Percentiles rank a stretch among this genome's conserved stretches.
Conservation (phyloP, 2,888 invertebrate genomes). For the Girardia tigrina region DNA sequence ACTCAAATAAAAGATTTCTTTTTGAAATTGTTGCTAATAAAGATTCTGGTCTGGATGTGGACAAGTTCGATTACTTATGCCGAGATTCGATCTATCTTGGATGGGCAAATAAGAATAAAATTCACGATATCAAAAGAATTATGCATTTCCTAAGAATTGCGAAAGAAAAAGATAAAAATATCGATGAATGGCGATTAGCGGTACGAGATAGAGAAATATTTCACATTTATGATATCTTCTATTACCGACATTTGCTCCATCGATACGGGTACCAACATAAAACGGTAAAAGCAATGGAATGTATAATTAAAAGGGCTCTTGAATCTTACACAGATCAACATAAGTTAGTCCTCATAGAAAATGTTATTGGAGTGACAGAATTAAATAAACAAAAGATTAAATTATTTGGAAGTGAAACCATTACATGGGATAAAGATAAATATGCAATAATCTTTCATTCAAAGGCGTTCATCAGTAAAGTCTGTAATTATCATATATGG, state of each 20-base stretch:
- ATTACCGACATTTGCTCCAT: background rate
- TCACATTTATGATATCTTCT: background rate
- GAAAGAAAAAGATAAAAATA: background rate
- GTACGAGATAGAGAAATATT: background rate
- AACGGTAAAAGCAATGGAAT: background rate
- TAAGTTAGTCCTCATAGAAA: background rate
- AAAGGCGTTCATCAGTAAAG: too few relatives aligned
- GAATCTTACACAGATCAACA: background rate
- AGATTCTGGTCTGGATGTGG: background rate
- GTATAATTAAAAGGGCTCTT: background rate
- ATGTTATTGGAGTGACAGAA: background rate
- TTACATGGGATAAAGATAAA: too few relatives aligned
- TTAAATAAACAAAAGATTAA: too few relatives aligned
- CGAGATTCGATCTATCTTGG: background rate
- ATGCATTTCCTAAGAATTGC: background rate
- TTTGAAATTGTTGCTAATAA: background rate
- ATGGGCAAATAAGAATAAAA: background rate
- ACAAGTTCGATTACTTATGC: background rate
- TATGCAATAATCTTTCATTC: too few relatives aligned
- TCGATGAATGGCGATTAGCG: background rate
- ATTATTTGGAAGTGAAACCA: too few relatives aligned
- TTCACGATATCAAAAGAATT: background rate
- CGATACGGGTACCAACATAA: background rate
- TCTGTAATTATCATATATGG: too few relatives aligned
- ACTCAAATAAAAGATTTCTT: background rate